Percentiles rank a stretch among this genome's conserved stretches.
These are phyloP conservation scores for Rhagophthalmus giganteus DNA, from an alignment of 2,888 invertebrate genomes.

Conservation along the genomic window DNA sequence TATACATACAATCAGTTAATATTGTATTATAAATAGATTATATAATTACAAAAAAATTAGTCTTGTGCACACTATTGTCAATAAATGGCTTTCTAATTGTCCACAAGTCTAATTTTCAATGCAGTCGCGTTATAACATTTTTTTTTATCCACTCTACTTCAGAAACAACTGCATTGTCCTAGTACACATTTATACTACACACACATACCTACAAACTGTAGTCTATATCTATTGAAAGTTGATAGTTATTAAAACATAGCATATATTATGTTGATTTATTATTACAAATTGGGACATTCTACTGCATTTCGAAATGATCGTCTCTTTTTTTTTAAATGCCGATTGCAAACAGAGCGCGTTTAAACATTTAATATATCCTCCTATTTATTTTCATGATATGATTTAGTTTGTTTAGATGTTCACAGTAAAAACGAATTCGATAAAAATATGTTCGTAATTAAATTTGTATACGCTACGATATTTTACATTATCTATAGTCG, in stretches of 20 bases:
- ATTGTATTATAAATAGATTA: slow-evolving; percentile 27
- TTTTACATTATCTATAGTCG: slow-evolving; percentile 33
- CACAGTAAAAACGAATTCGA: slow-evolving; percentile 32
- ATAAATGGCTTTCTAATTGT: slow-evolving; percentile 4
- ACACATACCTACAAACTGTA: slow-evolving; percentile 40
- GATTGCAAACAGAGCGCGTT: slow-evolving; percentile 22
- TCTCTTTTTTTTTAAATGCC: slow-evolving; percentile 24
- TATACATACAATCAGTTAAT: slow-evolving; percentile 39
- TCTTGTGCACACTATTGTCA: slow-evolving; percentile 8
- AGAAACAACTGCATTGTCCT: slow-evolving; percentile 28
- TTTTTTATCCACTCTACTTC: slow-evolving; percentile 13
- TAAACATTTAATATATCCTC: slow-evolving; percentile 22
- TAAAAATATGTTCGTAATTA: slow-evolving; percentile 24
- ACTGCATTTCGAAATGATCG: slow-evolving; percentile 9
- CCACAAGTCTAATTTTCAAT: slow-evolving; percentile 21
- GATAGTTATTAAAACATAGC: slow-evolving; percentile 34
- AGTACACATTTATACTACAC: slow-evolving; percentile 43
- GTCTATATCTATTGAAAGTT: slow-evolving; percentile 41
- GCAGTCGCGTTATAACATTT: slow-evolving; percentile 15
- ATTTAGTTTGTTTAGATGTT: slow-evolving; percentile 39
- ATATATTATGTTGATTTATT: slow-evolving; percentile 17
- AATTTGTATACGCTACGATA: slow-evolving; percentile 29
- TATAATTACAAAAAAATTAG: slow-evolving; percentile 32
- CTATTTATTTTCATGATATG: slow-evolving; percentile 38
- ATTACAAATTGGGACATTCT: slow-evolving; percentile 20